Percentiles rank a stretch among this genome's conserved stretches.
phyloP scores from a whole-genome alignment of 2,888 invertebrate species.

The Drosophila neonasuta region DNA sequence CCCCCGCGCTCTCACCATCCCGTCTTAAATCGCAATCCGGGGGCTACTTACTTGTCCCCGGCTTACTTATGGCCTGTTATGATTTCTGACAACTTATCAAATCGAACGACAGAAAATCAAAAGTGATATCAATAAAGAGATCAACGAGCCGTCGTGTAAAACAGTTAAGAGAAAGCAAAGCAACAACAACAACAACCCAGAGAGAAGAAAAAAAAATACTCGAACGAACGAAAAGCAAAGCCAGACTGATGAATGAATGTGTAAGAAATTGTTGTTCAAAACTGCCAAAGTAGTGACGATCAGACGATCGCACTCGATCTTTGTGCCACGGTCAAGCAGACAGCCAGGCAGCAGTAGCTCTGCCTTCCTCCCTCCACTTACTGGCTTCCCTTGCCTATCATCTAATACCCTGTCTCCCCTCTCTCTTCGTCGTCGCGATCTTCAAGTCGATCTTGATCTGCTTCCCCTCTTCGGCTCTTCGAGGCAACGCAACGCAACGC shows the following conservation, averaged over 20 bases:
- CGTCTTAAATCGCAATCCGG: constrained; percentile 44
- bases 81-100: constrained; percentile 76
- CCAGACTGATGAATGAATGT: constrained; percentile 67
- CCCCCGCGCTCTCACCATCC: not conserved
- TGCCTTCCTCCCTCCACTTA: not conserved
- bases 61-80: constrained; percentile 67
- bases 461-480: constrained; percentile 7
- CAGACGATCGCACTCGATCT: constrained; percentile 20
- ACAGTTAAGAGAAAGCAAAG: constrained; percentile 61
- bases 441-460: constrained; percentile 18
- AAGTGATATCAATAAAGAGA: constrained; percentile 78
- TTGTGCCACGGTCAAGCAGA: constrained; percentile 61
- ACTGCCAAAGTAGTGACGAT: constrained; percentile 35
- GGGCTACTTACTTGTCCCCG: constrained; percentile 52
- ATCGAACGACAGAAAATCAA: constrained; percentile 74
- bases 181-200: constrained; percentile 12
- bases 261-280: constrained; percentile 43
- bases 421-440: constrained; percentile 16
- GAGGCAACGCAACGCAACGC: constrained; percentile 51
- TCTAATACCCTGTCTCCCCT: not conserved
- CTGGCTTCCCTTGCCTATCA: constrained; percentile 2
- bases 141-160: constrained; percentile 66
- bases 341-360: constrained; percentile 44
- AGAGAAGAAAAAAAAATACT: constrained; percentile 14
- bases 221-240: constrained; percentile 37